These are phyloP conservation scores for Leuciscus waleckii DNA, from an alignment of 2,797 vertebrate species.

Conservation along the genomic window DNA sequence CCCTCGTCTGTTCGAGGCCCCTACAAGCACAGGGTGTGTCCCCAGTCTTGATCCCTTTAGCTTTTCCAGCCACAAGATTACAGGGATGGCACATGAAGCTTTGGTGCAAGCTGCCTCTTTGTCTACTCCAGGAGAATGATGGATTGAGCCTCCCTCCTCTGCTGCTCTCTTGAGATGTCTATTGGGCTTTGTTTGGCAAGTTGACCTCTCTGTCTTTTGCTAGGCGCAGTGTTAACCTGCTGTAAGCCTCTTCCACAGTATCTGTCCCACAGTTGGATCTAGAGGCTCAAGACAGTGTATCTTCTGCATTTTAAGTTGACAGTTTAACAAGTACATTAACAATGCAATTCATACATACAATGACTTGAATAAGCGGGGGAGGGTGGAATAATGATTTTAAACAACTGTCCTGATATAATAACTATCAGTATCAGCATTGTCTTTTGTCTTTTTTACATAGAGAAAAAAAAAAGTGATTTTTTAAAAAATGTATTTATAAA, in stretches of 20 bases:
- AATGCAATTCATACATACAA: not conserved
- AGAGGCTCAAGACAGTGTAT: not conserved
- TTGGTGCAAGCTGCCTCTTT: conserved; percentile 67
- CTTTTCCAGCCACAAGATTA: conserved; percentile 73
- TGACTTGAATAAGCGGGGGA: not conserved
- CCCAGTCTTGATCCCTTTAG: conserved; percentile 68
- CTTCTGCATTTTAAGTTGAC: not conserved
- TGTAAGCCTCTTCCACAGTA: conserved; percentile 16
- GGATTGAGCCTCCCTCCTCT: conserved; percentile 64
- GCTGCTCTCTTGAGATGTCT: conserved; percentile 32
- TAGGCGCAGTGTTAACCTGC: conserved; percentile 3
- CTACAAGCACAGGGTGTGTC: conserved; percentile 73
- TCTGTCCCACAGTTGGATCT: not conserved
- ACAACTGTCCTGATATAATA: not conserved
- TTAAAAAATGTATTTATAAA: too few species aligned
- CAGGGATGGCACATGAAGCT: conserved; percentile 64
- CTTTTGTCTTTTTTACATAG: too few species aligned
- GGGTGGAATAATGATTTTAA: not conserved
- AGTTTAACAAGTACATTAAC: not conserved
- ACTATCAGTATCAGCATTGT: not conserved
- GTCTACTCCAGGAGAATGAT: conserved; percentile 61
- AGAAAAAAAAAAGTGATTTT: too few species aligned
- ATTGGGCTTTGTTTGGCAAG: conserved; percentile 39
- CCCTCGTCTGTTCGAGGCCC: conserved; percentile 55
- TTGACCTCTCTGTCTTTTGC: not conserved